Base-by-base conservation (phyloP, 2,797 vertebrate genomes). In the Poecilia picta region DNA sequence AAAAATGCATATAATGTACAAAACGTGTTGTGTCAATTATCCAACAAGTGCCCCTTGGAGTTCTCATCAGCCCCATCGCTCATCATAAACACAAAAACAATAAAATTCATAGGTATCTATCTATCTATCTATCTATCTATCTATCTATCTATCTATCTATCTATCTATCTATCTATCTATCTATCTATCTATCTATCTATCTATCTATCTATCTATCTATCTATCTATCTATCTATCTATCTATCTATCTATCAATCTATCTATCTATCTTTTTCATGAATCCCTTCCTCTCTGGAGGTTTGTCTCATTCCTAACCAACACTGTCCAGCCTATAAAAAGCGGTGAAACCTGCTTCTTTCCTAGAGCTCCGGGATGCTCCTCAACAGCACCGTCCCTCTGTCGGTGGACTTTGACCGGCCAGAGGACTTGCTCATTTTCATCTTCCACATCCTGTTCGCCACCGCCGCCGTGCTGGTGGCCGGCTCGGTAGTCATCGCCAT, bases 381-480 rank as follows among this genome's bases (percentile, higher is more conserved):
- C 15, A 95, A 95, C 89, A 23, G 47, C 70, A 95, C 82, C 68
- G 28, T 95, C 64, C 88, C 89, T 16, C 90, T 96, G 82, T 96
- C 95, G 8, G 93, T 96, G 57, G 87, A 93, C 72, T 97, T 95
- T 86, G 77, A 81, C 89, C 91, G 85, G 57, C 90, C 92, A 10
- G 94, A 77, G 28, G 95, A 96, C 76, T 96, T 92, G 75, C 75
- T 96, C 45, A 89, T 96, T 81, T 96, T 96, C 83, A 87, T 87
- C 66, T 96, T 96, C 81, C 96, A 97, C 47, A 87, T 96, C 6
- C 18, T 95, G 46, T 96, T 96, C 64, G 96, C 94, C 83, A 95
- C 95, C 0, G 85, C 89, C 64, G 90, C 95, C 8, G 91, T 92
- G 75, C 83, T 94, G 4, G 85, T 96, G 18, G 95, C 95, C 23